phyloP scores from a whole-genome alignment of 2,888 invertebrate species.

The Limnephilus rhombicus region DNA sequence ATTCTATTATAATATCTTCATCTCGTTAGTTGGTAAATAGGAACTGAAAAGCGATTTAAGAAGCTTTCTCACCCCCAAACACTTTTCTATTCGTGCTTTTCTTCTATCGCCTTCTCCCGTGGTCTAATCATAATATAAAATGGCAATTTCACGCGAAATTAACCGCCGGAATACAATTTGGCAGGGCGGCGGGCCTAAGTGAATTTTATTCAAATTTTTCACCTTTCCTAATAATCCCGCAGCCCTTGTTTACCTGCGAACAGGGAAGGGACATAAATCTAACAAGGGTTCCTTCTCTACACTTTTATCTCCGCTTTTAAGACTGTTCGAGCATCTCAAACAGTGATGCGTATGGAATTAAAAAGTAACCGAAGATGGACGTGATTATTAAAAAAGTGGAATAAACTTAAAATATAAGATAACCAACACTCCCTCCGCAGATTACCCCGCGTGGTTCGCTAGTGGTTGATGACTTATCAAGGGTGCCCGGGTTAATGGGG shows the following conservation, averaged over 20 bases:
- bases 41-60: conserved; percentile 4
- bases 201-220: conserved; percentile 66
- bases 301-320: not conserved
- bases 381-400: no score
- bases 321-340: conserved; percentile 24
- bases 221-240: conserved; percentile 63
- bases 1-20: not conserved
- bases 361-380: no score
- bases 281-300: conserved; percentile 30
- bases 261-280: conserved; percentile 53
- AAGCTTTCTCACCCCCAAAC: not conserved
- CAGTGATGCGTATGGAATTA: not conserved
- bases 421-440: no score
- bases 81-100: not conserved
- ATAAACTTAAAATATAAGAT: no score
- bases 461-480: no score
- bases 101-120: conserved; percentile 46
- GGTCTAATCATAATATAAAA: conserved; percentile 60
- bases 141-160: conserved; percentile 65
- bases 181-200: conserved; percentile 49
- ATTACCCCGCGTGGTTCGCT: no score
- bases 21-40: conserved; percentile 5
- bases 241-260: conserved; percentile 59
- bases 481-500: no score
- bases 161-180: conserved; percentile 57